Conservation (phyloP, 1,140 invertebrate genomes). For the Pentalonia nigronervosa region DNA sequence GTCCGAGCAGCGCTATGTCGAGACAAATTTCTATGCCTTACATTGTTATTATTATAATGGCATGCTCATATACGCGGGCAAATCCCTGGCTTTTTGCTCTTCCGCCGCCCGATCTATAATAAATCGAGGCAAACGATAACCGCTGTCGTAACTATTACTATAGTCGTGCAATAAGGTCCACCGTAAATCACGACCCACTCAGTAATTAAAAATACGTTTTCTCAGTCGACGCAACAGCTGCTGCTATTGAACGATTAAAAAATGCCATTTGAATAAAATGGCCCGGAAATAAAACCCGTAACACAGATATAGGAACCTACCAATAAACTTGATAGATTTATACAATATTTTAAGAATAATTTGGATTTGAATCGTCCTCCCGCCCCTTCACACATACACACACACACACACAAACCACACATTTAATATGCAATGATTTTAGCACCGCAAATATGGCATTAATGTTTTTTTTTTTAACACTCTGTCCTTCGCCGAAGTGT, state of each 20-base stretch:
- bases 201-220: constrained; percentile 24
- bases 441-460: neutral
- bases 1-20: neutral
- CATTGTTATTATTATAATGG: neutral
- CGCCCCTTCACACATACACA: too few relatives aligned
- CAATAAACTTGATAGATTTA: too few relatives aligned
- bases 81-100: neutral
- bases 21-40: neutral
- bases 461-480: neutral
- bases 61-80: neutral
- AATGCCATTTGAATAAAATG: neutral
- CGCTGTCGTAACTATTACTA: too few relatives aligned
- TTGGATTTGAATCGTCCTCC: neutral
- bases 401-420: neutral
- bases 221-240: neutral
- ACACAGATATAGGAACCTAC: too few relatives aligned
- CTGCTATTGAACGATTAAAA: neutral
- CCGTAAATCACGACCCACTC: neutral
- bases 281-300: too few relatives aligned
- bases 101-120: neutral
- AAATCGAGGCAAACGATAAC: neutral
- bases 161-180: neutral
- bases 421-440: neutral
- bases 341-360: neutral
- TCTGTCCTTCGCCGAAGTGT: neutral